Base-by-base conservation (phyloP, 2,888 invertebrate genomes). In the Carcina quercana region DNA sequence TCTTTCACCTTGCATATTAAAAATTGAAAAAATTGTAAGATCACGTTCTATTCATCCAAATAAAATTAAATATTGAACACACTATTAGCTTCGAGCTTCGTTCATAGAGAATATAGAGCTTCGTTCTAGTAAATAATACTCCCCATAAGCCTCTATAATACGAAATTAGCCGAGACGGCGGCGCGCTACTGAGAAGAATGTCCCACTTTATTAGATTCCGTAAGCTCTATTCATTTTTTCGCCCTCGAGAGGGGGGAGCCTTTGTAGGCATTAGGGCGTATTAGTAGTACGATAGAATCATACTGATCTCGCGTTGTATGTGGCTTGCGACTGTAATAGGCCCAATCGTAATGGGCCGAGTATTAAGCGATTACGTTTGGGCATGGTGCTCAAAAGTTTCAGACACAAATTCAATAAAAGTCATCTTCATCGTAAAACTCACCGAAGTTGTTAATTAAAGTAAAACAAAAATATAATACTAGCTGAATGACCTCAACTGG, bases 151-250 rank as follows among this genome's bases (percentile, higher is more conserved):
- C n/a, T n/a, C n/a, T 48, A 40, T 38, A 49, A 53, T 50, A 38
- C 43, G 50, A 73, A 76, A 78, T 79, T 71, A 79, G 67, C 50
- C 45, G 55, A 53, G 55, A 43, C 55, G 54, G 29, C 42, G 45
- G n/a, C 53, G 55, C 59, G 57, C 59, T 59, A n/a, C 53, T 53
- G 40, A 56, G 49, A 68, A 72, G 75, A 75, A 78, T 74, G 65
- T 65, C 51, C 74, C 68, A 70, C 69, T 76, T 78, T 80, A 82
- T 82, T 80, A 78, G 79, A 80, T 80, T 82, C 76, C 74, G 53
- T 73, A 75, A 78, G 71, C 78, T 50, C 73, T 68, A 78, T 80
- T 79, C 79, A 78, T 69, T 74, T 73, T 73, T 74, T 67, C 70
- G 59, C 71, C 74, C 74, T 66, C 61, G 34, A 31, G 42, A 66